Evolutionary conservation across 2,113 vertebrate genomes (phyloP), one percentile per base, ranked within the genome.

Genomic region (Ellobius talpinus): DNA sequence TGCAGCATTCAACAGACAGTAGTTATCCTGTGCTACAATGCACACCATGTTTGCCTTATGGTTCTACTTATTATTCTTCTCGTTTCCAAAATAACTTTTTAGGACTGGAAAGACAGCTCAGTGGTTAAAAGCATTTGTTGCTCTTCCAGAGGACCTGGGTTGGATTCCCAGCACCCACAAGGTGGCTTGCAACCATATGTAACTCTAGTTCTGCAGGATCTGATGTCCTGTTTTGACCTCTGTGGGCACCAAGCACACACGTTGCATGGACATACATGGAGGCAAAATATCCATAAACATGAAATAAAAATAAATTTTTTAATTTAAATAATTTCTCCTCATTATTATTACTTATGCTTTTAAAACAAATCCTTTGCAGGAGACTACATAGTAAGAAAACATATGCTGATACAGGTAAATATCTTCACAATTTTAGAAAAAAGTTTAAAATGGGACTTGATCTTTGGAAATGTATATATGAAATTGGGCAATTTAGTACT

Each of bases 381-480:
- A 92, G 2, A 89, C 33, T 88, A 82, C 4, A 47, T 42, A 82
- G 72, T 89, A 89, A 74, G 73, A 77, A 61, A 92, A 55, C 2
- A 89, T 7, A 85, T 14, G 29, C 12, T 85, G 1, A 88, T 2
- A 85, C 11, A 88, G 11, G 17, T 7, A 87, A 85, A 42, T 11
- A 55, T 84, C 94, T 92, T 86, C 33, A 19, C 70, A 82, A 90
- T 76, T 39, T 81, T 55, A 77, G 10, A 94, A 81, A 50, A 31
- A 84, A 1, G 19, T 47, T 90, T 36, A 74, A 61, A 58, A 55
- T 76, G 82, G 79, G 36, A 36, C 50, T 9, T 87, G 39, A 73
- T 89, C 29, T 77, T 77, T 55, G 52, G 39, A 72, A 89, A 76
- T 29, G 17, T 82, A 17, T 55, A 55, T 55, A 5, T 17, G 52